Evolutionary conservation across 2,113 vertebrate species (phyloP).

Genomic region (Brachyhypopomus occidentalis): DNA sequence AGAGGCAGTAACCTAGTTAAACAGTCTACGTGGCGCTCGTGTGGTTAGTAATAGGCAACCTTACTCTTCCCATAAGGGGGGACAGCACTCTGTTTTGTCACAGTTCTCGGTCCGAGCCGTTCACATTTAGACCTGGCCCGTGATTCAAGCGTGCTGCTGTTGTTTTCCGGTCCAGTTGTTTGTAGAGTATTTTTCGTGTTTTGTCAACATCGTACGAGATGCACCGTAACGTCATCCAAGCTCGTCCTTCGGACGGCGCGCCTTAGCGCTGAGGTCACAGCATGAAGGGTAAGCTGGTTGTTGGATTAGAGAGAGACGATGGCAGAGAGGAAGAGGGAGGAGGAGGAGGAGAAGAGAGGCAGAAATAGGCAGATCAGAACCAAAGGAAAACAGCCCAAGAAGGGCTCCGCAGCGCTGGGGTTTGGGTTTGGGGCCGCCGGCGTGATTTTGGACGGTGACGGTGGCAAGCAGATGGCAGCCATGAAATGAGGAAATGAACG

Average conservation of each 20-base stretch:
- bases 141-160: neutral
- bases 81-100: neutral
- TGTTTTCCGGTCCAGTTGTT: neutral
- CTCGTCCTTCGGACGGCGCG: neutral
- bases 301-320: slow-evolving; percentile 8
- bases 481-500: neutral
- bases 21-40: neutral
- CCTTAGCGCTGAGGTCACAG: neutral
- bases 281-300: slow-evolving; percentile 8
- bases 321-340: neutral
- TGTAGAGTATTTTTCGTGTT: neutral
- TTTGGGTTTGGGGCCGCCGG: neutral
- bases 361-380: neutral
- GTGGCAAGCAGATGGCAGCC: too few relatives aligned
- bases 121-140: neutral
- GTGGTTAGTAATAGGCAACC: neutral
- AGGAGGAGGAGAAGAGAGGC: neutral
- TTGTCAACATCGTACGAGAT: neutral
- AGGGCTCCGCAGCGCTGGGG: neutral
- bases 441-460: neutral
- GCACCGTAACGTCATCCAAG: neutral
- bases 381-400: neutral
- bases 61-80: neutral
- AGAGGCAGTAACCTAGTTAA: too few relatives aligned
- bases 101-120: neutral